phyloP scores from a whole-genome alignment of 2,888 invertebrate genomes.

The Tuta absoluta region DNA sequence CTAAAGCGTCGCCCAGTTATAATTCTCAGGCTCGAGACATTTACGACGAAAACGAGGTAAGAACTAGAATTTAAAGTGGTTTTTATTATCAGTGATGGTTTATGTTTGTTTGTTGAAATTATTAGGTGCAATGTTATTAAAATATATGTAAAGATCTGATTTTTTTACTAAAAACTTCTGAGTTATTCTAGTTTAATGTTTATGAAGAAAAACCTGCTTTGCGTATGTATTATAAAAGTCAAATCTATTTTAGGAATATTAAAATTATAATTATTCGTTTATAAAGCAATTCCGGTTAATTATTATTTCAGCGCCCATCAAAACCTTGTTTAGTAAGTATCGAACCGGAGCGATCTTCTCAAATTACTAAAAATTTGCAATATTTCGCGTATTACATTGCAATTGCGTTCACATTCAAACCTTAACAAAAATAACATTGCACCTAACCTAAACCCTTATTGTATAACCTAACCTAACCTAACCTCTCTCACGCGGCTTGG shows the following conservation, averaged over 20 bases:
- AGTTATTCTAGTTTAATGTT: too few relatives aligned
- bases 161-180: too few relatives aligned
- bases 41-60: constrained; percentile 75
- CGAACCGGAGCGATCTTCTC: too few relatives aligned
- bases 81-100: neutral
- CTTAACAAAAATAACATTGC: neutral
- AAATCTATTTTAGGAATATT: neutral
- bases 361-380: too few relatives aligned
- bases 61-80: constrained; percentile 11
- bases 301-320: too few relatives aligned
- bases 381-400: neutral
- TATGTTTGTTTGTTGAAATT: constrained; percentile 1
- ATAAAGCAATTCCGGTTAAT: too few relatives aligned
- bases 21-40: constrained; percentile 72
- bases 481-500: constrained; percentile 22
- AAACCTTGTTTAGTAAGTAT: too few relatives aligned
- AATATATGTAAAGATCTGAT: neutral
- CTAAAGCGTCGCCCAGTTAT: constrained; percentile 64
- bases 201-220: neutral
- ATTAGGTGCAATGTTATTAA: neutral
- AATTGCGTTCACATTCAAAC: neutral
- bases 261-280: too few relatives aligned
- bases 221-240: neutral
- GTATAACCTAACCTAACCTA: neutral
- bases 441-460: neutral